phyloP scores from a whole-genome alignment of 2,797 vertebrate genomes.

The Pseudochirops corinnae region DNA sequence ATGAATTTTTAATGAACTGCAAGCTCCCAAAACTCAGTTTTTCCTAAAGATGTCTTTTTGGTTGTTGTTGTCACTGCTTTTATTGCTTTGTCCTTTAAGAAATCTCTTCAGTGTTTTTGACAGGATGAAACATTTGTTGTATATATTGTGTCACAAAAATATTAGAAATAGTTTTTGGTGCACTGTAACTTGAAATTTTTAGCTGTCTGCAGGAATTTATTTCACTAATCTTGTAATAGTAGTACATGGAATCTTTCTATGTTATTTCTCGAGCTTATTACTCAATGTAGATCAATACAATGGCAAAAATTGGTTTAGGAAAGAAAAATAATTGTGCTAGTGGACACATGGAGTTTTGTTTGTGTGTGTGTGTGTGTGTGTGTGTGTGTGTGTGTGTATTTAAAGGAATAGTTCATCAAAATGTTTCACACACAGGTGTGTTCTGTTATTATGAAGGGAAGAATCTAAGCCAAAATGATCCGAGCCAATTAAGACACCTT shows the following conservation, averaged over 20 bases:
- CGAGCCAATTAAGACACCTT: slow-evolving; percentile 54
- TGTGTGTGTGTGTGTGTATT: slow-evolving; percentile 58
- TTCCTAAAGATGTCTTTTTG: slow-evolving; percentile 36
- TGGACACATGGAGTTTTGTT: neutral
- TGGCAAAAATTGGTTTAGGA: slow-evolving; percentile 39
- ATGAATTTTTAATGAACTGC: slow-evolving; percentile 51
- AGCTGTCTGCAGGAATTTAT: neutral
- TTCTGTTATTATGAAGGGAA: slow-evolving; percentile 59
- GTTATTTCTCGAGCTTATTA: slow-evolving; percentile 36
- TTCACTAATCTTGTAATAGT: slow-evolving; percentile 10
- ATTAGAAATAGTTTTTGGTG: neutral
- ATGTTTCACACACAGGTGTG: slow-evolving; percentile 69
- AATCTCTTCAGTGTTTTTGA: slow-evolving; percentile 30
- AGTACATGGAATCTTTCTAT: neutral
- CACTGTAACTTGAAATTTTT: neutral
- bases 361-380: slow-evolving; percentile 63
- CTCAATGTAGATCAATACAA: slow-evolving; percentile 15
- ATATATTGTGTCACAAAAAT: neutral
- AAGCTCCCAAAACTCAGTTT: neutral
- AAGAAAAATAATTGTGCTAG: slow-evolving; percentile 14
- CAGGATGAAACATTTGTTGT: slow-evolving; percentile 10
- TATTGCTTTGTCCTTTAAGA: slow-evolving; percentile 56
- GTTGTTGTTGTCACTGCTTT: neutral
- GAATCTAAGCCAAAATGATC: slow-evolving; percentile 60
- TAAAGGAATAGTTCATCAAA: slow-evolving; percentile 64